phyloP scores from a whole-genome alignment of 2,113 vertebrate genomes.

The Notothenia rossii region DNA sequence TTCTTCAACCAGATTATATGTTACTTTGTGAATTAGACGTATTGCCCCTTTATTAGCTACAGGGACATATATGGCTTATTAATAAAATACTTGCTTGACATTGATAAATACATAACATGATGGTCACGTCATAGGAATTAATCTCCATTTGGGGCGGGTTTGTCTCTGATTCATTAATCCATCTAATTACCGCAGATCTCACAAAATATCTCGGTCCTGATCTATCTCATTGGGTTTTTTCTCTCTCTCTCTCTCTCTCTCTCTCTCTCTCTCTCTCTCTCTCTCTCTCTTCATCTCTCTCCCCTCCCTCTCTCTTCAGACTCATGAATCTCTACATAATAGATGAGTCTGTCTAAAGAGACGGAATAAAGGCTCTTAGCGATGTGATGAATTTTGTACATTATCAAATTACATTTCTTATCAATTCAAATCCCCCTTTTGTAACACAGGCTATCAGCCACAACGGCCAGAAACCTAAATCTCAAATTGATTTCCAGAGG shows the following conservation, averaged over 20 bases:
- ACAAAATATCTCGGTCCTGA: conserved; percentile 68
- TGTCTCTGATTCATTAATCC: conserved; percentile 78
- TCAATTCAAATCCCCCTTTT: conserved; percentile 53
- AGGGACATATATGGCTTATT: conserved; percentile 69
- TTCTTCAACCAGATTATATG: conserved; percentile 65
- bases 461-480: conserved; percentile 40
- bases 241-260: conserved; percentile 20
- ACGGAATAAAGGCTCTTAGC: conserved; percentile 68
- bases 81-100: conserved; percentile 79
- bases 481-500: conserved; percentile 27
- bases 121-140: conserved; percentile 71
- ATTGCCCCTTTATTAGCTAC: conserved; percentile 74
- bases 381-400: conserved; percentile 74
- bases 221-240: conserved; percentile 61
- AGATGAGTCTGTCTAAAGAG: conserved; percentile 72
- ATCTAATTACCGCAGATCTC: conserved; percentile 72
- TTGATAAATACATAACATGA: conserved; percentile 80
- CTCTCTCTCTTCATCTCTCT: conserved; percentile 25
- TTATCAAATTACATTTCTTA: conserved; percentile 77
- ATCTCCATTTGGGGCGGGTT: conserved; percentile 73
- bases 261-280: conserved; percentile 22
- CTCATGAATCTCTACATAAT: conserved; percentile 76
- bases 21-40: conserved; percentile 75
- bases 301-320: conserved; percentile 31
- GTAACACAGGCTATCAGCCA: conserved; percentile 25